Conservation (phyloP, 2,888 invertebrate genomes). For the Synergus itoensis region DNA sequence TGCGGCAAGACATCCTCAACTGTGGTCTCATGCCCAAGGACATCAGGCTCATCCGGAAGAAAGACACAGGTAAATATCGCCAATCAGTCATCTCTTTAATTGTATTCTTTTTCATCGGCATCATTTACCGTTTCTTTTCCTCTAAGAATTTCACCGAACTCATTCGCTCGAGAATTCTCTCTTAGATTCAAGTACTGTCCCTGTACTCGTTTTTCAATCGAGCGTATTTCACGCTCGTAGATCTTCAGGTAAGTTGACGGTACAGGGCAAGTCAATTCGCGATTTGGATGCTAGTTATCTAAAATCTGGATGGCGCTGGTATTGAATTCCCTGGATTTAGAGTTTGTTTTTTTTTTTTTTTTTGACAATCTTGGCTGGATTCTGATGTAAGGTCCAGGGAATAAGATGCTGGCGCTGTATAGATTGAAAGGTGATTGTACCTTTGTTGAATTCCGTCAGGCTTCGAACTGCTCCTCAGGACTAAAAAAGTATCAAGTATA, state of each 20-base stretch:
- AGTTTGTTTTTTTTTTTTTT: background rate
- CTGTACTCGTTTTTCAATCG: conserved; percentile 11
- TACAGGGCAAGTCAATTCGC: conserved; percentile 33
- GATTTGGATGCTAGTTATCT: background rate
- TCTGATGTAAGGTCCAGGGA: background rate
- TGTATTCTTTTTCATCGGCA: conserved; percentile 45
- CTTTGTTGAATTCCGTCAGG: background rate
- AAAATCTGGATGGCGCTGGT: background rate
- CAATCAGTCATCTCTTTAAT: background rate
- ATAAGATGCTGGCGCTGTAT: background rate
- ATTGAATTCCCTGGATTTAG: background rate
- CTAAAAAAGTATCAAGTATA: background rate
- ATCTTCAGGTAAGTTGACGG: conserved; percentile 17
- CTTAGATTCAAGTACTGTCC: background rate
- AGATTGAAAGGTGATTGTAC: background rate
- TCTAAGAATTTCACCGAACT: conserved; percentile 1
- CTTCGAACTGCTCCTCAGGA: background rate
- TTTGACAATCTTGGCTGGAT: background rate
- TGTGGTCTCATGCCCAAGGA: conserved; percentile 88
- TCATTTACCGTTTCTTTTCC: conserved; percentile 36
- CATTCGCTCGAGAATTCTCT: conserved; percentile 12
- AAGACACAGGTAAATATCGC: conserved; percentile 87
- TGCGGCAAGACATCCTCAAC: conserved; percentile 87
- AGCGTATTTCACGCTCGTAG: conserved; percentile 6
- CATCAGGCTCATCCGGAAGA: conserved; percentile 89